Evolutionary conservation across 2,797 vertebrate genomes (phyloP).

Genomic region (Discoglossus pictus): DNA sequence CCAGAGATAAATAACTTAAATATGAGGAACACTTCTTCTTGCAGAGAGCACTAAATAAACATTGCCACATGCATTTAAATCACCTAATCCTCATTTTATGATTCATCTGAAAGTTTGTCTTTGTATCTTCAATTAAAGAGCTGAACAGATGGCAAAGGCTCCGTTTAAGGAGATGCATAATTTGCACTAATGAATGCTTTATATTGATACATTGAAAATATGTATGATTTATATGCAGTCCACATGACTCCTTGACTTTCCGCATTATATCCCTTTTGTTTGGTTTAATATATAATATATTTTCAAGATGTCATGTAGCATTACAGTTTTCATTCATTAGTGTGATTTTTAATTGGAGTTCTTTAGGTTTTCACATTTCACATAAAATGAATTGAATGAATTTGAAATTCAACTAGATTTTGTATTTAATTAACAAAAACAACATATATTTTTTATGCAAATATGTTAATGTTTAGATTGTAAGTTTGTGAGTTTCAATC

Average conservation of each 20-base stretch:
- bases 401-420: no score
- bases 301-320: no score
- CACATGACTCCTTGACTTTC: slow-evolving; percentile 21
- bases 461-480: no score
- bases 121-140: background rate
- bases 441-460: no score
- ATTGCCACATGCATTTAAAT: slow-evolving; percentile 2
- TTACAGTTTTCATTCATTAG: no score
- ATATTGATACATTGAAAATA: slow-evolving; percentile 7
- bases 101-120: background rate
- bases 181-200: slow-evolving; percentile 10
- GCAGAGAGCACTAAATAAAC: slow-evolving; percentile 6
- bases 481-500: no score
- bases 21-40: slow-evolving; percentile 8
- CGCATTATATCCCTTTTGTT: no score
- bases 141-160: slow-evolving; percentile 26
- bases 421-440: no score
- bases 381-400: no score
- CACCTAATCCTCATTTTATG: background rate
- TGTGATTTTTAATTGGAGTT: no score
- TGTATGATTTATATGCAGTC: slow-evolving; percentile 2
- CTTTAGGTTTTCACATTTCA: no score
- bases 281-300: no score
- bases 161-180: background rate
- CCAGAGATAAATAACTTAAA: slow-evolving; percentile 10